phyloP scores from a whole-genome alignment of 2,797 vertebrate species.

The Perodicticus potto region DNA sequence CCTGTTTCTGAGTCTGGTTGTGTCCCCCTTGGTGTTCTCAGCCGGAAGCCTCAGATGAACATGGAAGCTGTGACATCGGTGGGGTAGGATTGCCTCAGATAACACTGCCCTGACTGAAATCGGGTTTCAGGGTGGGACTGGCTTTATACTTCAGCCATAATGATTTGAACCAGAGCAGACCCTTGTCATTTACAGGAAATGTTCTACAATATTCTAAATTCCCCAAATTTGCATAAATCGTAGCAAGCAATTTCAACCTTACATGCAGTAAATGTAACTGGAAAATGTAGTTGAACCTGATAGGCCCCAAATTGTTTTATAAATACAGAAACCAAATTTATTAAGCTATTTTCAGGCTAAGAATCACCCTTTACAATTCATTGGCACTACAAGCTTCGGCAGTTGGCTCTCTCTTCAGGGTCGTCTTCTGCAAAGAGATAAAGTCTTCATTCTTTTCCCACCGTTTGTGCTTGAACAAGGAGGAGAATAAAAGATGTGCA shows the following conservation, averaged over 20 bases:
- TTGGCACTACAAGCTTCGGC: not conserved
- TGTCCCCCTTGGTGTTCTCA: not conserved
- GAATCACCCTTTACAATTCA: not conserved
- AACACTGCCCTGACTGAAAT: not conserved
- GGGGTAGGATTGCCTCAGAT: not conserved
- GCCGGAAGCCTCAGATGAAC: not conserved
- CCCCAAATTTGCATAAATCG: not conserved
- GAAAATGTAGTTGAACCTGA: not conserved
- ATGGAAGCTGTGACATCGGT: not conserved
- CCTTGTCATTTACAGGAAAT: not conserved
- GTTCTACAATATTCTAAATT: slow-evolving; percentile 20
- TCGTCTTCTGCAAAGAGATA: slow-evolving; percentile 60
- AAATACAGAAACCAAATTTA: slow-evolving; percentile 39
- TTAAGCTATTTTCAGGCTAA: slow-evolving; percentile 44
- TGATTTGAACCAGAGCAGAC: slow-evolving; percentile 1
- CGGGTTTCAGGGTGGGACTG: not conserved
- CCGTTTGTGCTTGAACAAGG: not conserved
- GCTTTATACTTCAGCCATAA: not conserved
- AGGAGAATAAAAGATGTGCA: not conserved
- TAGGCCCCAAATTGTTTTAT: slow-evolving; percentile 4
- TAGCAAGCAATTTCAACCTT: not conserved
- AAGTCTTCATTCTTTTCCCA: not conserved
- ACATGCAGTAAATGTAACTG: not conserved
- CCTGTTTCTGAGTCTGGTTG: not conserved
- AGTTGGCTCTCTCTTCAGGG: slow-evolving; percentile 5